Evolutionary conservation across 1,140 invertebrate genomes (phyloP), one percentile per base, ranked within the genome.

Genomic region (Patella vulgata): DNA sequence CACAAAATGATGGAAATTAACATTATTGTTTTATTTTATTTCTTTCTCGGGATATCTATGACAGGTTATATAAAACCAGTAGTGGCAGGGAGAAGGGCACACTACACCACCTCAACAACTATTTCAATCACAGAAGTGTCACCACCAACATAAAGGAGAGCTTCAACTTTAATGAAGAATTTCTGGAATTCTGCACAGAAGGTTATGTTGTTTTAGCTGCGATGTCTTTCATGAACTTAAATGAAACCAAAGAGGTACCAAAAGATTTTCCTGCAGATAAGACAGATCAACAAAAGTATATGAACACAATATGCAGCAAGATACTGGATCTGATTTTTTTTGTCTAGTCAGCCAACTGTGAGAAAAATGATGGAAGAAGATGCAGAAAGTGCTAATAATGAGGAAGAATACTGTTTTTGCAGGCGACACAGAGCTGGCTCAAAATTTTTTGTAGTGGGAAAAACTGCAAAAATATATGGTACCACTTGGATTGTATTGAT

Each of bases 401-500:
- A 19, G 2, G 17, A 2, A 12, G 2, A 33, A 6, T 36, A 23
- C 30, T 28, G 19, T n/a, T 2, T 55, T 11, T 40, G 17, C 1
- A 9, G 39, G n/a, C 25, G 17, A 19, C 8, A 23, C 28, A 36
- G 19, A 46, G 39, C n/a, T 8, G 17, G 6, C 44, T 46, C 31
- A 53, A 44, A 39, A 61, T 61, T 12, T 14, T 53, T 21, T 61
- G 59, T 30, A 17, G 12, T 17, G 40, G 36, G n/a, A 12, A n/a
- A 3, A 42, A 23, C 12, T 53, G 48, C 23, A 11, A n/a, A n/a
- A 30, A 30, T 21, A 46, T 44, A 12, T 66, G 63, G 57, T 66
- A 50, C 33, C 57, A 66, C 28, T 36, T 66, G 40, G 42, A 55
- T 31, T 66, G 63, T 25, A 1, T 66, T 8, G n/a, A 56, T 11